These are phyloP conservation scores for Decapterus maruadsi DNA, from an alignment of 2,797 vertebrate species.

Conservation along the genomic window DNA sequence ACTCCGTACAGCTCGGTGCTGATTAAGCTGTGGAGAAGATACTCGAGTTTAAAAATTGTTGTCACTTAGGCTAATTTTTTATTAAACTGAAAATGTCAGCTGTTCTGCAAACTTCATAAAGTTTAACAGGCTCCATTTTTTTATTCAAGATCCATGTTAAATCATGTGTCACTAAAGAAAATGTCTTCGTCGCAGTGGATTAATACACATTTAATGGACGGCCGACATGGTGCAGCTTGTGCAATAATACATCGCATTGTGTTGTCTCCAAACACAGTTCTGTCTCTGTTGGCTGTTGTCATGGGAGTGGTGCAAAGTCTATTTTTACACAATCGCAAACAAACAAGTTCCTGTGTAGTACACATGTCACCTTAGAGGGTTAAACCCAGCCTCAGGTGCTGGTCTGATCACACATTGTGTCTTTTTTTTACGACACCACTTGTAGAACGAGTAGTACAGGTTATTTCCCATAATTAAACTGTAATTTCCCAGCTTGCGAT, in stretches of 20 bases:
- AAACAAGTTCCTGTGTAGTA: slow-evolving; percentile 9
- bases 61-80: neutral
- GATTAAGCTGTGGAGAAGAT: neutral
- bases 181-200: neutral
- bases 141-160: neutral
- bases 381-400: slow-evolving; percentile 3
- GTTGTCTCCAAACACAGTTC: neutral
- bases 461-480: no score
- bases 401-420: neutral
- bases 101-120: neutral
- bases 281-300: no score
- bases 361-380: slow-evolving; percentile 12
- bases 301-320: neutral
- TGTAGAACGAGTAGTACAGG: neutral
- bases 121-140: neutral
- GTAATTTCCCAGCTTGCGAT: neutral
- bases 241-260: neutral
- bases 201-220: neutral
- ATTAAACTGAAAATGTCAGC: neutral
- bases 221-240: neutral
- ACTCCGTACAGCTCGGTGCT: neutral
- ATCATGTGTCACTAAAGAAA: neutral
- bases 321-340: neutral
- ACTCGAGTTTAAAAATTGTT: neutral
- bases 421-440: neutral